Conservation (phyloP, 2,888 invertebrate species). For the Sarcophaga rosellei region DNA sequence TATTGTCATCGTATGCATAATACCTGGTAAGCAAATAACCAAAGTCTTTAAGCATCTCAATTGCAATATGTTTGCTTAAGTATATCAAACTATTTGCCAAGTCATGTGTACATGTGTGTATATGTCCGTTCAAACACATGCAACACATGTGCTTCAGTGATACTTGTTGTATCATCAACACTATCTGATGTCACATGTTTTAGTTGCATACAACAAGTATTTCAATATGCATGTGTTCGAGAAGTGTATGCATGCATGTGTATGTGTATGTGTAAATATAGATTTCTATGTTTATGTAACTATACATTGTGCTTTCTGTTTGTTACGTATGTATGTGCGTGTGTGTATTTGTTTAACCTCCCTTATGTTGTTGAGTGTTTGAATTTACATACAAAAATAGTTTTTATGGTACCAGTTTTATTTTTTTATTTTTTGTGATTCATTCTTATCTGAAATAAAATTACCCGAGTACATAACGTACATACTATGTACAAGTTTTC, state of each 20-base stretch:
- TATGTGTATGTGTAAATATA: too few relatives aligned
- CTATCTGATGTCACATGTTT: background rate
- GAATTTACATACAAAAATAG: background rate
- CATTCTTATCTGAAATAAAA: constrained; percentile 20
- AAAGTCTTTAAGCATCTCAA: constrained; percentile 34
- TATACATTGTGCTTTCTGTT: too few relatives aligned
- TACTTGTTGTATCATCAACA: background rate
- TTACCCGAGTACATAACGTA: background rate
- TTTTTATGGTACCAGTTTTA: background rate
- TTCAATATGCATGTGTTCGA: too few relatives aligned
- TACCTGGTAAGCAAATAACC: constrained; percentile 42
- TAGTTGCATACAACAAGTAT: background rate
- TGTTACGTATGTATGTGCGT: constrained; percentile 25
- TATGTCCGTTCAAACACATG: too few relatives aligned
- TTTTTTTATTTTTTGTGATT: background rate
- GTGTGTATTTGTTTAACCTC: constrained; percentile 14
- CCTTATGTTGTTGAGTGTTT: background rate
- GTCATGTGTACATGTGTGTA: background rate
- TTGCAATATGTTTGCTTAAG: constrained; percentile 40
- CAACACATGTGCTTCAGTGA: too few relatives aligned
- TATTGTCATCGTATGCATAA: background rate
- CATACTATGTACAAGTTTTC: too few relatives aligned
- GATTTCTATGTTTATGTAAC: too few relatives aligned
- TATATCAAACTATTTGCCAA: constrained; percentile 28
- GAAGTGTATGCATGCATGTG: too few relatives aligned